These are phyloP conservation scores for Lepilemur ruficaudatus DNA, from an alignment of 2,797 vertebrate genomes.

Conservation along the genomic window DNA sequence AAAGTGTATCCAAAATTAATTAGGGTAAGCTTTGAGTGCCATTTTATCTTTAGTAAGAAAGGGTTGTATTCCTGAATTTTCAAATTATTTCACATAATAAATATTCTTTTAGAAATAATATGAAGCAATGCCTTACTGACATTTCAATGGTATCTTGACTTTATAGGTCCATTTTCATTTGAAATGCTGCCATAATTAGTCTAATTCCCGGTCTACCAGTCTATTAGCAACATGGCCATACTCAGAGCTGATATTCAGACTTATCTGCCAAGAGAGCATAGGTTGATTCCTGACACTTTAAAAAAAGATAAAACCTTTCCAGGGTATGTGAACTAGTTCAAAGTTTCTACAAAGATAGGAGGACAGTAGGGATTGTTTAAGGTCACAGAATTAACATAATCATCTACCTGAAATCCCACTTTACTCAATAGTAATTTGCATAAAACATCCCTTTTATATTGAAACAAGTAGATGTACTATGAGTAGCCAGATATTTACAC, in stretches of 20 bases:
- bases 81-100: neutral
- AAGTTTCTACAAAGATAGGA: neutral
- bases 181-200: neutral
- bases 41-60: constrained; percentile 8
- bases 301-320: neutral
- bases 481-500: neutral
- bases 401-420: neutral
- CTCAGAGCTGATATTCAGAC: neutral
- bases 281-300: neutral
- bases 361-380: neutral
- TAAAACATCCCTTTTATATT: neutral
- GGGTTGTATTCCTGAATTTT: neutral
- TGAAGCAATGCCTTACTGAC: neutral
- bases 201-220: neutral
- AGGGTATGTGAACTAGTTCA: neutral
- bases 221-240: neutral
- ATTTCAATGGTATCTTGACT: neutral
- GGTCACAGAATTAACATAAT: neutral
- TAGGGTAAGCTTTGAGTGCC: neutral
- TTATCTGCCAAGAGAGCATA: neutral
- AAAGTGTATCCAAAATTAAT: neutral
- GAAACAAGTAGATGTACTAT: neutral
- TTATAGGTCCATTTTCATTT: neutral
- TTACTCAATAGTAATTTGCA: neutral
- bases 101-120: neutral